Evolutionary conservation across 2,797 vertebrate species (phyloP).

Genomic region (Dendrocincla fuliginosa): DNA sequence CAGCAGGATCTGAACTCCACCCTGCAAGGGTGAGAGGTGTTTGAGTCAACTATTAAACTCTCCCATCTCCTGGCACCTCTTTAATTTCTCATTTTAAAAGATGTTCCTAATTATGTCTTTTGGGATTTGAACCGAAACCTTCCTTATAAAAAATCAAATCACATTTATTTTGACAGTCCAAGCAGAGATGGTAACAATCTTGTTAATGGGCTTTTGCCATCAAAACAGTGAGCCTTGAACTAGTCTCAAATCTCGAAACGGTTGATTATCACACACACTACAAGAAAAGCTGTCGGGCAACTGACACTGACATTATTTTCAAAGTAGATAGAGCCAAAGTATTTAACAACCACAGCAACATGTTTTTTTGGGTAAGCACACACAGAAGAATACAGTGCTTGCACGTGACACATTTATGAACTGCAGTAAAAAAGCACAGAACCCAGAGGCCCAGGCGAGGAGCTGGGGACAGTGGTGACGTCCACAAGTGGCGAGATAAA

Average conservation of each 20-base stretch:
- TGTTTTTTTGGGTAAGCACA: neutral
- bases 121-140: neutral
- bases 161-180: neutral
- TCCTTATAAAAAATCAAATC: neutral
- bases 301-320: neutral
- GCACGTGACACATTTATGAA: neutral
- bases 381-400: neutral
- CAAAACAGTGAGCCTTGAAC: neutral
- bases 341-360: neutral
- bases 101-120: conserved; percentile 35
- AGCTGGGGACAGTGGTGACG: neutral
- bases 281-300: neutral
- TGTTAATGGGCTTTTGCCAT: neutral
- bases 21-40: conserved; percentile 18
- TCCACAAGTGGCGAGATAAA: neutral
- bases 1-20: conserved; percentile 21
- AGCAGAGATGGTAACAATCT: neutral
- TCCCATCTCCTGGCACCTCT: neutral
- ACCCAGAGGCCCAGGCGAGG: neutral
- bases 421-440: neutral
- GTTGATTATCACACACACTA: neutral
- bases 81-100: conserved; percentile 48
- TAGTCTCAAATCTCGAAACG: neutral
- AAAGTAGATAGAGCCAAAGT: neutral
- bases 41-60: conserved; percentile 10